Base-by-base conservation (phyloP, 2,113 vertebrate species). In the Urocolius indicus region DNA sequence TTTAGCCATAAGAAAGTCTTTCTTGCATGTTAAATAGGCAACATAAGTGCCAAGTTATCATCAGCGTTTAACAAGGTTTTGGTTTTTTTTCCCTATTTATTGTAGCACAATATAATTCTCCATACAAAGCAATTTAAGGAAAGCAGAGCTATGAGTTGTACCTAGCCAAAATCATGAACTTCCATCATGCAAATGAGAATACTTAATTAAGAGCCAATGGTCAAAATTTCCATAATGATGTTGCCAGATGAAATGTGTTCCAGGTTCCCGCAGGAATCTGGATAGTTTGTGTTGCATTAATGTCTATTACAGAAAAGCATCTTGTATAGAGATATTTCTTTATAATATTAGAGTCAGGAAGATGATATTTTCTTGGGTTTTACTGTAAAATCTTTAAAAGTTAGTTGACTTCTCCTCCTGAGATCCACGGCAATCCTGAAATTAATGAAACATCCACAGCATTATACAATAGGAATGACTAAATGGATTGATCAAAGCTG, bases 181-280 rank as follows among this genome's bases (percentile, higher is more conserved):
- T 95, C 46, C 63, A 92, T 96, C 84, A 94, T 93, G 86, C 36
- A 97, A 97, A 96, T 97, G 38, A 75, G 83, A 96, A 94, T 66
- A 54, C 17, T 80, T 97, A 97, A 96, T 97, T 97, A 97, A 96
- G 65, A 97, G 78, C 58, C 95, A 97, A 79, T 97, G 90, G 54
- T 96, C 95, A 97, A 94, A 93, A 96, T 97, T 95, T 97, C 76
- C 94, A 93, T 96, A 97, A 96, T 92, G 82, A 94, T 91, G 67
- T 68, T 97, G 84, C 36, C 77, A 90, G 92, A 95, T 88, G 41
- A 94, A 97, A 96, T 92, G 51, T 92, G 79, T 91, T 96, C 43
- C 82, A 88, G 22, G 36, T 95, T 94, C 94, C 94, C 86, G 4
- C 72, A 95, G 79, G 93, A 97, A 87, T 91, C 68, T 84, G 66